A percentile compares a stretch with the other conserved stretches of the same genome.
These are phyloP conservation scores for Gasterosteus nipponicus DNA, from an alignment of 2,113 vertebrate genomes.

Conservation along the genomic window DNA sequence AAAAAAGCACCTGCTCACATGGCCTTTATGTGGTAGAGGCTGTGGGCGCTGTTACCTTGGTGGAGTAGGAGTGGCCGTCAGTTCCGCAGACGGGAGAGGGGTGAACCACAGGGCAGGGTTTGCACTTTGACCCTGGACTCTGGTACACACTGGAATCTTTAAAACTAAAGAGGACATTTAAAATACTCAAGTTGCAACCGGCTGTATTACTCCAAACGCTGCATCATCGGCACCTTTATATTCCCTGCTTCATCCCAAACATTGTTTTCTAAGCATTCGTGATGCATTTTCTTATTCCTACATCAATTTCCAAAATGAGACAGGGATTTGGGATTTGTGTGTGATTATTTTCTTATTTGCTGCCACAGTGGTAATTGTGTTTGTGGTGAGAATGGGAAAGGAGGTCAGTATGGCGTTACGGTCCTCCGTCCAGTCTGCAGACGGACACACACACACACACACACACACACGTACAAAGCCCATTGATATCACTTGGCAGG, in stretches of 20 bases:
- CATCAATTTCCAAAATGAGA: slow-evolving; percentile 46
- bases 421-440: slow-evolving; percentile 62
- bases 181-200: neutral
- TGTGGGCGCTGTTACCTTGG: slow-evolving; percentile 81
- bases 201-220: neutral
- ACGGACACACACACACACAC: slow-evolving; percentile 39
- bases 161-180: slow-evolving; percentile 79
- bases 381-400: slow-evolving; percentile 64
- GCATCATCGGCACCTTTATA: neutral
- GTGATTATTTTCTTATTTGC: slow-evolving; percentile 64
- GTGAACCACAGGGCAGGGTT: slow-evolving; percentile 88
- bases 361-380: slow-evolving; percentile 54
- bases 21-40: neutral
- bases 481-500: slow-evolving; percentile 78
- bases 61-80: slow-evolving; percentile 92
- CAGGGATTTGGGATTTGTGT: slow-evolving; percentile 64
- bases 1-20: neutral
- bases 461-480: slow-evolving; percentile 48
- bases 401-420: slow-evolving; percentile 72
- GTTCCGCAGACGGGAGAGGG: slow-evolving; percentile 91
- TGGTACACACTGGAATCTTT: slow-evolving; percentile 88
- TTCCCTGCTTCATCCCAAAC: neutral
- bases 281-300: slow-evolving; percentile 26
- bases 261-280: slow-evolving; percentile 11
- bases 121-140: slow-evolving; percentile 88